Evolutionary conservation across 2,888 invertebrate species (phyloP).

Genomic region (Ptilodon capucinus): DNA sequence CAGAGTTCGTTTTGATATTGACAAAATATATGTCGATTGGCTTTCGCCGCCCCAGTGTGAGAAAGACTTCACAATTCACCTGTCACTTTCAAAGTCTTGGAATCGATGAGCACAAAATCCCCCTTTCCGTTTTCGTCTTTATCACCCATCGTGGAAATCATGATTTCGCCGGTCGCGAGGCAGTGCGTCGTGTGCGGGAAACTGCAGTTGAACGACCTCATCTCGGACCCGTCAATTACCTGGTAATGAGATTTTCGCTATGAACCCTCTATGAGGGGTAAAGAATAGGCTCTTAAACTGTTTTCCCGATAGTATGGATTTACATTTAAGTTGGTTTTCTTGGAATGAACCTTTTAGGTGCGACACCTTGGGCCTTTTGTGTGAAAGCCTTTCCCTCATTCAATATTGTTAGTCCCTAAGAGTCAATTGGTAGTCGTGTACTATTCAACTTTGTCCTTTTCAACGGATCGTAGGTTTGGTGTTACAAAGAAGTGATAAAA

Average conservation of each 20-base stretch:
- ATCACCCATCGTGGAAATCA: conserved; percentile 98
- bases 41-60: too few relatives aligned
- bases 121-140: conserved; percentile 92
- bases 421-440: not conserved
- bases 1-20: too few relatives aligned
- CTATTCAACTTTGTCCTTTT: not conserved
- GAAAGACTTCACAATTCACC: conserved; percentile 80
- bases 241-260: conserved; percentile 74
- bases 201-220: conserved; percentile 89
- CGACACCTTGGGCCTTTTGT: conserved; percentile 9
- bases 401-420: not conserved
- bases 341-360: conserved; percentile 14
- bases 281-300: conserved; percentile 38
- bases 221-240: conserved; percentile 91
- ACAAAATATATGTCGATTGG: too few relatives aligned
- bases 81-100: conserved; percentile 88
- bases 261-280: conserved; percentile 49
- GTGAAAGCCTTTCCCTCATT: conserved; percentile 6
- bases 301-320: conserved; percentile 32
- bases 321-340: conserved; percentile 33
- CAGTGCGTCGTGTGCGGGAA: conserved; percentile 98
- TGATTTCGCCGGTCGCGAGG: conserved; percentile 94
- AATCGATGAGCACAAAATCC: conserved; percentile 94
- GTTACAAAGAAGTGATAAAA: not conserved
- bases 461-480: not conserved